These are phyloP conservation scores for Astreopora myriophthalma DNA, from an alignment of 64 coral and sea anemone species.

Conservation along the genomic window DNA sequence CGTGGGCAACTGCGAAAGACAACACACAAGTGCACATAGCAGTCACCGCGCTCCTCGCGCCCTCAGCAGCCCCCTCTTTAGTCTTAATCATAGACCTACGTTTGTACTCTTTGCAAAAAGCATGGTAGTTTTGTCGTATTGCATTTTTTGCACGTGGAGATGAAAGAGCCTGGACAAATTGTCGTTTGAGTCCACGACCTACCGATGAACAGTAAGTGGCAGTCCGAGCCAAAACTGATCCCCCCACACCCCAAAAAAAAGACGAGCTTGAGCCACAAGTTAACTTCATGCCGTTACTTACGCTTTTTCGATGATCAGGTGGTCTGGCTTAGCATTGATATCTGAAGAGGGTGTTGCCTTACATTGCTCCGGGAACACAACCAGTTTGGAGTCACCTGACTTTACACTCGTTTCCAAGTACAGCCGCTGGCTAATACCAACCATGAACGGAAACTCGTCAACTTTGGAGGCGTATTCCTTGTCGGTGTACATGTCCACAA, in stretches of 20 bases:
- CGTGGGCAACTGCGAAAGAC: background rate
- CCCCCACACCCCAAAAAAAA: no score
- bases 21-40: no score
- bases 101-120: no score
- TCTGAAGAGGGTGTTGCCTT: slow-evolving; percentile 9
- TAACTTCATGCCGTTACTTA: background rate
- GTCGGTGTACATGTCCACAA: background rate
- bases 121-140: no score
- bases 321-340: background rate
- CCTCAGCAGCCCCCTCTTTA: no score
- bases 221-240: no score
- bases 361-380: slow-evolving; percentile 24
- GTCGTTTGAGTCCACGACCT: no score
- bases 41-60: no score
- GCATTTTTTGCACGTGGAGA: no score
- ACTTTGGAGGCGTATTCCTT: background rate
- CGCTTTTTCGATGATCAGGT: background rate
- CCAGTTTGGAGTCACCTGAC: background rate
- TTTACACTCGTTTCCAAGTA: background rate
- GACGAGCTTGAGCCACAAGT: background rate
- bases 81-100: no score
- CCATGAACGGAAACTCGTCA: background rate
- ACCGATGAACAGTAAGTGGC: no score
- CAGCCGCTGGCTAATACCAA: background rate
- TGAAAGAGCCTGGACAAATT: no score